These are phyloP conservation scores for Gymnogyps californianus DNA, from an alignment of 2,113 vertebrate species.

Conservation along the genomic window DNA sequence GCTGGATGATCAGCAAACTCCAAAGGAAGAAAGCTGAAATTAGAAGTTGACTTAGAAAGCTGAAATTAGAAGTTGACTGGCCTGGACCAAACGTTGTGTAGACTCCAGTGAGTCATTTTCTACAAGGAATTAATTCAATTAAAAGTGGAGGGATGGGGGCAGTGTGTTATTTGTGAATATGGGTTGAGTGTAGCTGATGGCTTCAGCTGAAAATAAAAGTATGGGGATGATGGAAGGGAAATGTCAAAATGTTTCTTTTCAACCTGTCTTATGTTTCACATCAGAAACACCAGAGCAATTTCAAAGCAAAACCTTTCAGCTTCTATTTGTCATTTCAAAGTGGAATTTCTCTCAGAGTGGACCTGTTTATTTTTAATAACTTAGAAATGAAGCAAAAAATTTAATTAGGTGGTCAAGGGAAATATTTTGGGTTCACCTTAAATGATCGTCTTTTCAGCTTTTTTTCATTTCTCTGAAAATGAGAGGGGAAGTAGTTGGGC, in stretches of 20 bases:
- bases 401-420: not conserved
- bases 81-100: not conserved
- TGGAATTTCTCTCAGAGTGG: not conserved
- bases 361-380: conserved; percentile 4
- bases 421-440: not conserved
- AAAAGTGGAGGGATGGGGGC: not conserved
- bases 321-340: conserved; percentile 7
- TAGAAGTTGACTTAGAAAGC: not conserved
- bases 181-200: not conserved
- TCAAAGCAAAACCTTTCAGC: conserved; percentile 20
- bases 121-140: not conserved
- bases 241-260: conserved; percentile 46
- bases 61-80: not conserved
- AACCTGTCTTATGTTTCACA: conserved; percentile 30
- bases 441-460: not conserved
- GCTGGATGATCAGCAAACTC: not conserved
- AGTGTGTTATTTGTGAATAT: not conserved
- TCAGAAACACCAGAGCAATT: conserved; percentile 8
- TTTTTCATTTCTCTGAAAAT: not conserved
- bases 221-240: conserved; percentile 24
- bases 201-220: conserved; percentile 4
- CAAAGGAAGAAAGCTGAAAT: not conserved
- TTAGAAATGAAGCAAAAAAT: not conserved
- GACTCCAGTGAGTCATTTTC: not conserved
- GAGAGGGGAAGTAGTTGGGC: not conserved